Evolutionary conservation across 37 sponge, comb jelly and placozoan genomes (phyloP).

Genomic region (Halichondria panicea): DNA sequence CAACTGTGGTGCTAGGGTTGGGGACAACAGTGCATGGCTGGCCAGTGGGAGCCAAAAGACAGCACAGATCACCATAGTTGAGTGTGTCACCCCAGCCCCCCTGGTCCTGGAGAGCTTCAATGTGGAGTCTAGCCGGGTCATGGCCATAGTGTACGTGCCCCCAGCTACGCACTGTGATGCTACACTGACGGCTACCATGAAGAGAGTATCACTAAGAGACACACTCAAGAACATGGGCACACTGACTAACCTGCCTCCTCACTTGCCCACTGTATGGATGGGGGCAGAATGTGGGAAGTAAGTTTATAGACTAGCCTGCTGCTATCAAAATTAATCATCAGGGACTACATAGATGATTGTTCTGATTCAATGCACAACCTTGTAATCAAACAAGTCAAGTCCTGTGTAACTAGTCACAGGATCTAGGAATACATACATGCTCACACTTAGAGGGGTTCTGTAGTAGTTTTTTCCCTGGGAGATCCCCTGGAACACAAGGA

Average conservation of each 20-base stretch:
- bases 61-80: conserved; percentile 51
- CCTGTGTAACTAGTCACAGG: too few species aligned
- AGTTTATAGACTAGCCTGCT: neutral
- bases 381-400: too few species aligned
- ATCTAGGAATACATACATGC: too few species aligned
- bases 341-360: too few species aligned
- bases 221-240: neutral
- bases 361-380: too few species aligned
- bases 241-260: neutral
- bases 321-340: neutral
- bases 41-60: conserved; percentile 33
- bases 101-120: conserved; percentile 49
- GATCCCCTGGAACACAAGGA: too few species aligned
- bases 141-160: conserved; percentile 31
- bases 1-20: conserved; percentile 67
- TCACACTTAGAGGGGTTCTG: too few species aligned
- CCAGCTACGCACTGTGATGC: neutral
- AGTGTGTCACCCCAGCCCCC: conserved; percentile 47
- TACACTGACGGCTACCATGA: neutral
- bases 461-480: too few species aligned
- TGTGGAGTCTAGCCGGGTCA: conserved; percentile 32
- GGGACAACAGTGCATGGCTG: conserved; percentile 62
- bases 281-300: conserved; percentile 69
- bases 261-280: conserved; percentile 58
- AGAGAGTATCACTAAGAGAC: neutral